Base-by-base conservation (phyloP, 2,113 vertebrate species). In the Campylomormyrus numenius region DNA sequence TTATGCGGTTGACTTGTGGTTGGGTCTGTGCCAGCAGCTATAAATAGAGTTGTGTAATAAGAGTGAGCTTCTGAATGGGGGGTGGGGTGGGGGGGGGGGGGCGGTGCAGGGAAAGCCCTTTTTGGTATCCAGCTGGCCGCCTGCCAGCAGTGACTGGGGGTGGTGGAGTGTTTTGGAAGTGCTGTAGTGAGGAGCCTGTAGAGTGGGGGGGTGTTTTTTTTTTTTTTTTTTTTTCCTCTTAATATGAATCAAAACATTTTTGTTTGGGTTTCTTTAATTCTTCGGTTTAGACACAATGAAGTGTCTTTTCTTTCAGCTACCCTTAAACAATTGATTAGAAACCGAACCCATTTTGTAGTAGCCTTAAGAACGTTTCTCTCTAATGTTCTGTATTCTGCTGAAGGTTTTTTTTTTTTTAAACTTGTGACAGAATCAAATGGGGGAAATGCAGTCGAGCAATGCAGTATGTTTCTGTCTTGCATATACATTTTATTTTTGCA, bases 91-190 rank as follows among this genome's bases (percentile, higher is more conserved):
- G 94, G 94, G 94, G 93, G 89, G 94, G 93, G 89, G 92, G 92
- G 93, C 93, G 84, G 92, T 93, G 92, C 93, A 94, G 93, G 91
- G 93, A 94, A 95, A 94, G 91, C 94, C 95, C 93, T 94, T 92
- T 92, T 93, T 93, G 94, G 93, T 92, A 93, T 96, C 95, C 95
- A 95, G 94, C 94, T 96, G 96, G 94, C 95, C n/a, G 92, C 8
- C 85, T 84, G 94, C 95, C 95, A 96, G 92, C 89, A 91, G 92
- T 92, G 93, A 24, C 93, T 92, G 45, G 92, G 91, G 93, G 93
- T 91, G 87, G 92, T 93, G 93, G 93, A 91, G 89, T 88, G 83
- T 90, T 87, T 88, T 49, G 88, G 90, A 95, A 94, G 94, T 94
- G 93, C 94, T 92, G 91, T 93, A 93, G 94, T 94, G 93, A 94